A percentile compares a stretch with the other conserved stretches of the same genome.
Conservation (phyloP, 2,888 invertebrate genomes). For the Melinaea marsaeus region DNA sequence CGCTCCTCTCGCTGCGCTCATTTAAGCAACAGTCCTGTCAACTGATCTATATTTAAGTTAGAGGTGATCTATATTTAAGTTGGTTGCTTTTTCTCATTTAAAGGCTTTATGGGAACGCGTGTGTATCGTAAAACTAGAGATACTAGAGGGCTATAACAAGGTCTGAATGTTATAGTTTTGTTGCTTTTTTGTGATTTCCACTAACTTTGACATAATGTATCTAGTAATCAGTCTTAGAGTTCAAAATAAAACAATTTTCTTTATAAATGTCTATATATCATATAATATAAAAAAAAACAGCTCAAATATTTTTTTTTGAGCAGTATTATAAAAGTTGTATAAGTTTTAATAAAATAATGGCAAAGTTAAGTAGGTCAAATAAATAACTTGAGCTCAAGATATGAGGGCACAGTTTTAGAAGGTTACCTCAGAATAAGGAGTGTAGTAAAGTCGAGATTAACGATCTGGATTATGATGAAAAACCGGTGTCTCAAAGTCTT, state of each 20-base stretch:
- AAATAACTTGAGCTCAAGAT: slow-evolving; percentile 3
- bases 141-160: slow-evolving; percentile 23
- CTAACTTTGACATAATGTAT: slow-evolving; percentile 9
- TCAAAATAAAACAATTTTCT: no score
- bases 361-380: not conserved
- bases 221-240: no score
- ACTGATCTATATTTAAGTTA: no score
- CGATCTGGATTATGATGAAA: not conserved
- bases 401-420: not conserved
- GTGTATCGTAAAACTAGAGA: slow-evolving; percentile 32
- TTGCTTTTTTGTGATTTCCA: slow-evolving; percentile 14
- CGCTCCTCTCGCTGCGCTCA: no score
- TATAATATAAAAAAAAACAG: no score
- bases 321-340: not conserved
- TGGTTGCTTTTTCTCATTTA: slow-evolving; percentile 18
- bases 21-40: no score
- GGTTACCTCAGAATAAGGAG: not conserved
- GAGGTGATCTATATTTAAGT: no score
- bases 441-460: not conserved
- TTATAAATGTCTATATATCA: no score
- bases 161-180: slow-evolving; percentile 23
- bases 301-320: no score
- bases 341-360: not conserved
- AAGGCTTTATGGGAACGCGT: slow-evolving; percentile 24
- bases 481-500: not conserved